Conservation (phyloP, 92 coral and sea anemone genomes). For the Zoanthus sociatus region DNA sequence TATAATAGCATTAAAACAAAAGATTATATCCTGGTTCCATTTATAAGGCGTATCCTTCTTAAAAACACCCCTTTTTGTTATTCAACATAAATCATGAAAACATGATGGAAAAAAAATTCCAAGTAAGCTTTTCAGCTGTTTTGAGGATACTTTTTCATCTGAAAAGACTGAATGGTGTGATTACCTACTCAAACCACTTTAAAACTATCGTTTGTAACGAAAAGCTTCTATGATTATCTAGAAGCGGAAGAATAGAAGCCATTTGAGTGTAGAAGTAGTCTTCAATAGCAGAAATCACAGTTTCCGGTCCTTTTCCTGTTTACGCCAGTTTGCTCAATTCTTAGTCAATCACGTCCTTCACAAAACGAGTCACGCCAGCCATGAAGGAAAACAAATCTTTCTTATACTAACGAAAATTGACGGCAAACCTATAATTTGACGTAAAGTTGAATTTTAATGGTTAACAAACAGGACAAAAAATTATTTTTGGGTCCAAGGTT, state of each 20-base stretch:
- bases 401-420: neutral
- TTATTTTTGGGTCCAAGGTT: neutral
- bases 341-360: neutral
- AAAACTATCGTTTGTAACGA: neutral
- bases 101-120: neutral
- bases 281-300: conserved; percentile 1
- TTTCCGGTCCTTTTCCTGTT: conserved; percentile 34
- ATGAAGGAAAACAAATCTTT: neutral
- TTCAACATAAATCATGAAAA: neutral
- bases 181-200: neutral
- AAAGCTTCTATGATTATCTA: neutral
- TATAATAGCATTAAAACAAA: no score
- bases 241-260: conserved; percentile 38
- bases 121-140: neutral
- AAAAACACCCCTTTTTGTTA: neutral
- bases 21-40: no score
- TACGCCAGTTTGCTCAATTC: neutral
- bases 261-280: conserved; percentile 16
- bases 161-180: neutral
- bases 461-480: neutral
- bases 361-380: conserved; percentile 7
- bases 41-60: no score
- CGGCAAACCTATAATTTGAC: neutral
- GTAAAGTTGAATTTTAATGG: neutral
- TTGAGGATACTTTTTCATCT: neutral